These are phyloP conservation scores for Xerus inauris DNA, from an alignment of 2,113 vertebrate genomes.

Conservation along the genomic window DNA sequence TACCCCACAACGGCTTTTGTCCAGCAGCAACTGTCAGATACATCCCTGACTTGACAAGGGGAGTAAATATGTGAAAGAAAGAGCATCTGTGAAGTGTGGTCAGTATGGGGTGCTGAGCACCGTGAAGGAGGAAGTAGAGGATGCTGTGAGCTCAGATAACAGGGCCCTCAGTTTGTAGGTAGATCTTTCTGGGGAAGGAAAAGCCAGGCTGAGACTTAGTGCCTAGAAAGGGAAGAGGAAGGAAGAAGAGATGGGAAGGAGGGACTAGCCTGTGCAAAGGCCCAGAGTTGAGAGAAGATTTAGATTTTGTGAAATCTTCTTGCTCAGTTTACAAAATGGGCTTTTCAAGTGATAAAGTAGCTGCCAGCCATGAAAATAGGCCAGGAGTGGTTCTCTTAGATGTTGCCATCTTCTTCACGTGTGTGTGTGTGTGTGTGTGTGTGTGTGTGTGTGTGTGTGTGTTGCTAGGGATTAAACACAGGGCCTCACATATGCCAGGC, in stretches of 20 bases:
- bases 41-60: background rate
- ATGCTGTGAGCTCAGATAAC: background rate
- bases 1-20: background rate
- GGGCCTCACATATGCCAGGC: no score
- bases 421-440: no score
- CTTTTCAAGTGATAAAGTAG: background rate
- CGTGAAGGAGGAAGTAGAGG: background rate
- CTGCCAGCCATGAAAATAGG: background rate
- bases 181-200: background rate
- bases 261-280: background rate
- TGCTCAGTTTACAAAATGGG: background rate
- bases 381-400: background rate
- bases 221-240: background rate
- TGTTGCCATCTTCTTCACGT: background rate
- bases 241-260: background rate
- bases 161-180: background rate
- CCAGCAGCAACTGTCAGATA: accelerated
- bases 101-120: no score
- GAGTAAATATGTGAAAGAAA: background rate
- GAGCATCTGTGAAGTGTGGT: background rate
- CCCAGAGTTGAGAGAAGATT: background rate
- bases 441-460: no score
- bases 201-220: background rate
- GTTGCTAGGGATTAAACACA: background rate
- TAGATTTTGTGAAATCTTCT: background rate